Conservation (phyloP, 2,888 invertebrate species). For the Metalampra italica region DNA sequence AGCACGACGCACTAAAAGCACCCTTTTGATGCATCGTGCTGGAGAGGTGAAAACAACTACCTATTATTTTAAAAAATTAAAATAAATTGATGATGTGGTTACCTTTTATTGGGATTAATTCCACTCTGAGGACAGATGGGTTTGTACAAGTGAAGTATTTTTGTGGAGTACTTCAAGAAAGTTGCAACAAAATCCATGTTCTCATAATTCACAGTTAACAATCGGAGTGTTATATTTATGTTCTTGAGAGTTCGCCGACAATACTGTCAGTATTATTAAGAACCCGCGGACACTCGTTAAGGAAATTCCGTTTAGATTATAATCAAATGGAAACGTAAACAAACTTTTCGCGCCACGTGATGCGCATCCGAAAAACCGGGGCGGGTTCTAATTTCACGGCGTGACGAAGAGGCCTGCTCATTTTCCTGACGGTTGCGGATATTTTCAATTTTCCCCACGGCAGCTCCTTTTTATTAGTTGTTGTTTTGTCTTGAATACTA, state of each 20-base stretch:
- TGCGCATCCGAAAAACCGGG: conserved; percentile 48
- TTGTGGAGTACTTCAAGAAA: too few species aligned
- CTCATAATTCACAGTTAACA: conserved; percentile 2
- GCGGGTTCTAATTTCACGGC: conserved; percentile 66
- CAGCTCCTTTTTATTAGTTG: conserved; percentile 73
- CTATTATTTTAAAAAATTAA: too few species aligned
- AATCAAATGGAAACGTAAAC: conserved; percentile 70
- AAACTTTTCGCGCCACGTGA: conserved; percentile 65
- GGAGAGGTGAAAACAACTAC: too few species aligned
- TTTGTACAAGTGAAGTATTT: too few species aligned
- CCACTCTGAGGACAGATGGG: too few species aligned
- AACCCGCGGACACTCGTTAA: conserved; percentile 38
- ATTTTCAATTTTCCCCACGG: conserved; percentile 75
- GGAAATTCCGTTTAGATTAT: conserved; percentile 39
- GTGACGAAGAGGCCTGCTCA: conserved; percentile 67
- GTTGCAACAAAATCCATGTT: too few species aligned
- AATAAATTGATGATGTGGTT: too few species aligned
- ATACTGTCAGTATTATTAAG: conserved; percentile 12
- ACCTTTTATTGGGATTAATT: too few species aligned
- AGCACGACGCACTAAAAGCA: too few species aligned
- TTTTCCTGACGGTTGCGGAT: conserved; percentile 74
- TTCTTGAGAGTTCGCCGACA: neutral
- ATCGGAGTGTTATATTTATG: conserved; percentile 1
- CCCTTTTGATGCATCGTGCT: too few species aligned
- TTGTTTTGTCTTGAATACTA: conserved; percentile 74